Percentiles rank a stretch among this genome's conserved stretches.
Conservation (phyloP, 2,888 invertebrate species). For the Lymantria monacha region DNA sequence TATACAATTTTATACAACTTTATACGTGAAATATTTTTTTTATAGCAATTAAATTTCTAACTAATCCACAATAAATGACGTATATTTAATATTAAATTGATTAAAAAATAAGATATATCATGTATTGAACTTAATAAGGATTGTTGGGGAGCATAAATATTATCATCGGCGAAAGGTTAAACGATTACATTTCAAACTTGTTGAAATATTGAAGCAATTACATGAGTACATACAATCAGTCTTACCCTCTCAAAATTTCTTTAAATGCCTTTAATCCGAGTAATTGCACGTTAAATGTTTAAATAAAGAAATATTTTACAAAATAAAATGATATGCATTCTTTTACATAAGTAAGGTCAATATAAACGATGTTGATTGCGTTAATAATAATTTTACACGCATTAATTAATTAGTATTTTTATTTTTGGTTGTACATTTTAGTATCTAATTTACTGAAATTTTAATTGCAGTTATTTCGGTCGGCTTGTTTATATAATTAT, state of each 20-base stretch:
- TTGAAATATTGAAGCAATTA: slow-evolving; percentile 20
- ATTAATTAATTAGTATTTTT: slow-evolving; percentile 13
- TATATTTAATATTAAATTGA: too few relatives aligned
- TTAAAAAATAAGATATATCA: neutral
- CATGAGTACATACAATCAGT: slow-evolving; percentile 1
- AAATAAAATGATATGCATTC: slow-evolving; percentile 3
- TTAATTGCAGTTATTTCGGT: too few relatives aligned
- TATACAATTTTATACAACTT: too few relatives aligned
- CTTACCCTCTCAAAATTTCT: slow-evolving; percentile 9
- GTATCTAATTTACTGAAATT: neutral
- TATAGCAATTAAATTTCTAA: too few relatives aligned
- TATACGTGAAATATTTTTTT: too few relatives aligned
- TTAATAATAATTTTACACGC: slow-evolving; percentile 7
- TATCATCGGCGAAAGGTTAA: slow-evolving; percentile 24
- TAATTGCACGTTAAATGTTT: slow-evolving; percentile 9
- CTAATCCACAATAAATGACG: too few relatives aligned
- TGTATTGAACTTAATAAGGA: slow-evolving; percentile 21
- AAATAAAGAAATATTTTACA: slow-evolving; percentile 8
- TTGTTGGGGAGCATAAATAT: slow-evolving; percentile 20
- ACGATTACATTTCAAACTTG: slow-evolving; percentile 2
- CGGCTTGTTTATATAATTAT: too few relatives aligned
- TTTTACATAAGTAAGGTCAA: slow-evolving; percentile 17
- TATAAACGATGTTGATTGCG: slow-evolving; percentile 7
- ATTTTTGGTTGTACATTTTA: slow-evolving; percentile 1
- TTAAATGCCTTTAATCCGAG: slow-evolving; percentile 18